phyloP scores from a whole-genome alignment of 2,888 invertebrate species.

The Patella pellucida region DNA sequence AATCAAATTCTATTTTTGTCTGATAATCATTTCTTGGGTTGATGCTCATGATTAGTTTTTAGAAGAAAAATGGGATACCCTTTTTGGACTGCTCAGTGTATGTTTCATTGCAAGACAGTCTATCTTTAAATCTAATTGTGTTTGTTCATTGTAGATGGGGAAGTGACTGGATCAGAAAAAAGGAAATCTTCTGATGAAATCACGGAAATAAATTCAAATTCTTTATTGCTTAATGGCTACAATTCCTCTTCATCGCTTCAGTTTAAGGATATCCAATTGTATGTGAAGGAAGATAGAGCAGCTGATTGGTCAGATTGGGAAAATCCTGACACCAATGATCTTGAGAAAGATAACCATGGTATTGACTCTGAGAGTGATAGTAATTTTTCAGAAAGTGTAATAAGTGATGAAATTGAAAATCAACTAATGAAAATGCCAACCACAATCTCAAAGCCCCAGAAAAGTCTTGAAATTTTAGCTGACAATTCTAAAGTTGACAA shows the following conservation, averaged over 20 bases:
- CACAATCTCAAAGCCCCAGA: constrained; percentile 14
- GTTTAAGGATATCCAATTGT: constrained; percentile 20
- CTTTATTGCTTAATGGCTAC: too few species aligned
- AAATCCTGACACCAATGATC: neutral
- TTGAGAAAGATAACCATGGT: neutral
- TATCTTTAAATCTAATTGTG: too few species aligned
- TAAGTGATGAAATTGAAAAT: constrained; percentile 46
- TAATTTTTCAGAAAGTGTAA: constrained; percentile 23
- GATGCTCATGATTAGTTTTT: too few species aligned
- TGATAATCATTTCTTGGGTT: too few species aligned
- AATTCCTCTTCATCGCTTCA: too few species aligned
- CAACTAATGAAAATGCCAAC: constrained; percentile 32
- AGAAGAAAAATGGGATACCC: too few species aligned
- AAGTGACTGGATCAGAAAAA: neutral
- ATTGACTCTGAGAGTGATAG: constrained; percentile 9
- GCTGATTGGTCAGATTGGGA: constrained; percentile 25
- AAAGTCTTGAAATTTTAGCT: neutral
- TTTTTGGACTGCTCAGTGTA: too few species aligned
- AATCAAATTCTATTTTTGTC: too few species aligned
- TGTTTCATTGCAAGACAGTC: too few species aligned
- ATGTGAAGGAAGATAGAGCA: constrained; percentile 26
- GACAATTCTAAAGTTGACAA: neutral
- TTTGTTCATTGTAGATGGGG: neutral
- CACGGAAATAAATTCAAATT: too few species aligned
- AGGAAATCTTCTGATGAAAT: neutral